Evolutionary conservation across 2,113 vertebrate species (phyloP).

Genomic region (Hemicordylus capensis): DNA sequence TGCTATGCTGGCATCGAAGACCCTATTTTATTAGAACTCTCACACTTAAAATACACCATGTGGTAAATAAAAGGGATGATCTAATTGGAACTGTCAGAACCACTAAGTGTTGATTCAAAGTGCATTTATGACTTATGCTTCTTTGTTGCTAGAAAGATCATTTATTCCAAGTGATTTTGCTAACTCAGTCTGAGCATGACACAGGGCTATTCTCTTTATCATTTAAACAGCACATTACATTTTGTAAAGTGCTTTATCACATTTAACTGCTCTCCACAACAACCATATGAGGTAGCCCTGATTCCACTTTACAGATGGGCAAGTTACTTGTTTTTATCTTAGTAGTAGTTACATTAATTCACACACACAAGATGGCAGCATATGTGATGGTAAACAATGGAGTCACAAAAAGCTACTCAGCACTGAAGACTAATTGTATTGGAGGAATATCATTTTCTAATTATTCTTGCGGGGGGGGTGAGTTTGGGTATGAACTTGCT

Average conservation of each 20-base stretch:
- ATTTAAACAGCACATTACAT: not conserved
- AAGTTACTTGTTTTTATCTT: not conserved
- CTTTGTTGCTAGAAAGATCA: not conserved
- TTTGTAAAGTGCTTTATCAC: not conserved
- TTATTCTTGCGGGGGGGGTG: not conserved
- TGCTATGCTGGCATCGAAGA: not conserved
- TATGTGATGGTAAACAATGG: not conserved
- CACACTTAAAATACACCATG: not conserved
- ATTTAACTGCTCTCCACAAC: not conserved
- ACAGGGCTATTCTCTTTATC: not conserved
- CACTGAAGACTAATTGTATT: not conserved
- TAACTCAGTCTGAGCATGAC: not conserved
- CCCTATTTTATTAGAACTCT: constrained; percentile 27
- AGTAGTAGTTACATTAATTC: not conserved
- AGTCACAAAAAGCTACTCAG: not conserved
- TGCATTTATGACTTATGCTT: not conserved
- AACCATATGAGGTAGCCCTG: too few relatives aligned
- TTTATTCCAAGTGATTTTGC: not conserved
- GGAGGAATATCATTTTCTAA: not conserved
- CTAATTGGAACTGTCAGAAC: constrained; percentile 6
- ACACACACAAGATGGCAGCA: not conserved
- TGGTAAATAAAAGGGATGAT: constrained; percentile 2
- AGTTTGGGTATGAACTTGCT: not conserved
- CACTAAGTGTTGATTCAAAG: not conserved
- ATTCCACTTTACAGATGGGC: not conserved